Evolutionary conservation across 2,888 invertebrate species (phyloP).

Genomic region (Abrostola triplasia): DNA sequence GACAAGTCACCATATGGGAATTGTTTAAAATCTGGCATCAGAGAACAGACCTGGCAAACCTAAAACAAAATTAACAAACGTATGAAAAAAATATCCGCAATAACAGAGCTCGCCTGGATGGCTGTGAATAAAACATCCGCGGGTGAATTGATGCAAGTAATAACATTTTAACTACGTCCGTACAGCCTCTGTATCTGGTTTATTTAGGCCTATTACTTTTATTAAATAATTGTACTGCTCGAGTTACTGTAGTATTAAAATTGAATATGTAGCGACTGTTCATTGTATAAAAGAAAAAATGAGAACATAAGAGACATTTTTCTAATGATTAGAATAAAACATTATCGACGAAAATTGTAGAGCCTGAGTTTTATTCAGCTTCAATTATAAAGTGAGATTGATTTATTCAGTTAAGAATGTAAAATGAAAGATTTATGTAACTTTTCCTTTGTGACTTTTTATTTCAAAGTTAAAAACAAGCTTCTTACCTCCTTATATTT

Average conservation of each 20-base stretch:
- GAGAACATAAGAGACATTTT: background rate
- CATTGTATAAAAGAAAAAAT: background rate
- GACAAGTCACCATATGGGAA: conserved; percentile 93
- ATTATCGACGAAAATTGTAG: too few species aligned
- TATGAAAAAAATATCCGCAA: conserved; percentile 17
- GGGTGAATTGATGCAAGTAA: conserved; percentile 32
- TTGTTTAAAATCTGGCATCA: conserved; percentile 91
- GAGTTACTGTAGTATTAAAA: background rate
- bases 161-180: conserved; percentile 31
- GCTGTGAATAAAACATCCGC: conserved; percentile 43
- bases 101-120: conserved; percentile 18
- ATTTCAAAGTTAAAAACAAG: too few species aligned
- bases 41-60: conserved; percentile 90
- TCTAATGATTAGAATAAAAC: background rate
- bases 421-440: too few species aligned
- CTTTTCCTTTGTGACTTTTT: too few species aligned
- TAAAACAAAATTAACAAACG: conserved; percentile 49
- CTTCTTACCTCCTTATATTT: conserved; percentile 89
- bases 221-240: background rate
- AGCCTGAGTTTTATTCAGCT: too few species aligned
- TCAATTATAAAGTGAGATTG: too few species aligned
- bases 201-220: background rate
- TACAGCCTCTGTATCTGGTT: conserved; percentile 10
- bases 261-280: background rate
- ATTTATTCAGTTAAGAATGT: too few species aligned